Conservation (phyloP, 2,113 vertebrate genomes). For the Aix galericulata region DNA sequence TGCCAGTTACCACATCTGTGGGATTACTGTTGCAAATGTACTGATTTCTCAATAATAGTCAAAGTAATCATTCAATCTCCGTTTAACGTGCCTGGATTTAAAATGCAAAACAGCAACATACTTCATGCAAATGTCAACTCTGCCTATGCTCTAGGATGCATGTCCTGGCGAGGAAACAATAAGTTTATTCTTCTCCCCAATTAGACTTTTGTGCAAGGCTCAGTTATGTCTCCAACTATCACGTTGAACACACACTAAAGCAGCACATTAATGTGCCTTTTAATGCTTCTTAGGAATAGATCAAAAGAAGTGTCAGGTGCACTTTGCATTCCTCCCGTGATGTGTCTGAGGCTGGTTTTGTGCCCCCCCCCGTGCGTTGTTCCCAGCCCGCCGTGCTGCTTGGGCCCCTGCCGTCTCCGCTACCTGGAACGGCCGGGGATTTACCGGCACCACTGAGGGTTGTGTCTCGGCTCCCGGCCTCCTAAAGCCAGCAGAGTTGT, state of each 20-base stretch:
- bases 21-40: not conserved
- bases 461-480: not conserved
- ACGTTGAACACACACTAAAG: not conserved
- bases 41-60: not conserved
- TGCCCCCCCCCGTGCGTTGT: not conserved
- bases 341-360: constrained; percentile 35
- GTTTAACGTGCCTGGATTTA: constrained; percentile 13
- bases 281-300: constrained; percentile 51
- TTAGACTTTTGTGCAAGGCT: constrained; percentile 33
- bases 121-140: constrained; percentile 48
- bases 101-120: constrained; percentile 54
- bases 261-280: constrained; percentile 40
- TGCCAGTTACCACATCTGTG: not conserved
- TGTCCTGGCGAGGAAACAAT: constrained; percentile 56
- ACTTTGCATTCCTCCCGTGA: constrained; percentile 33
- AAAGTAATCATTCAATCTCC: constrained; percentile 10
- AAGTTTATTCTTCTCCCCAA: constrained; percentile 68
- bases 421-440: not conserved
- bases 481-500: not conserved
- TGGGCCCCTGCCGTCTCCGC: not conserved
- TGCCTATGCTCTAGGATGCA: constrained; percentile 28
- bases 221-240: constrained; percentile 33
- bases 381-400: not conserved
- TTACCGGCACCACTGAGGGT: not conserved
- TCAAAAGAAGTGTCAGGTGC: constrained; percentile 71